A percentile compares a stretch with the other conserved stretches of the same genome.
phyloP scores from a whole-genome alignment of 92 coral and sea anemone species.

The Palythoa heliodiscus region DNA sequence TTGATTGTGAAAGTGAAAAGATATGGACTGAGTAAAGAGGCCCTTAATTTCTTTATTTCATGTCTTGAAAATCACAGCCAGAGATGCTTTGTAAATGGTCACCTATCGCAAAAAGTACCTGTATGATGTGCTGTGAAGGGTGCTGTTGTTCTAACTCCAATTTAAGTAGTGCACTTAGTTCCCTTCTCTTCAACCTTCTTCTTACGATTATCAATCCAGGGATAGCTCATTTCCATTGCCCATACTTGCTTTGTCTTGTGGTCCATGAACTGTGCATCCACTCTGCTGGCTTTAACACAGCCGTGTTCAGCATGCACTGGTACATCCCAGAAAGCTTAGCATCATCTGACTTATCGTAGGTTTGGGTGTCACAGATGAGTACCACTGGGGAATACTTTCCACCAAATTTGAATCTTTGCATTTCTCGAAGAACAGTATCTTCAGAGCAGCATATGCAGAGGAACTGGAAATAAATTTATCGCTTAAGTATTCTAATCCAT shows the following conservation, averaged over 20 bases:
- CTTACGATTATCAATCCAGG: slow-evolving; percentile 24
- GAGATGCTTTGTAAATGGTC: no score
- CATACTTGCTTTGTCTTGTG: not conserved
- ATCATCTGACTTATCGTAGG: not conserved
- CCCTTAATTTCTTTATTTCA: no score
- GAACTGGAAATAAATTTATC: no score
- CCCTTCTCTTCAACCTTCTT: not conserved
- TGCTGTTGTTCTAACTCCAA: no score
- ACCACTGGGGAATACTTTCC: slow-evolving; percentile 13
- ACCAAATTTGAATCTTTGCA: not conserved
- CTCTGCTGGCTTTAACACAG: slow-evolving; percentile 12
- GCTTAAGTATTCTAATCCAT: no score
- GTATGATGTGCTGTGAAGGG: no score
- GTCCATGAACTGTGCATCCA: slow-evolving; percentile 17
- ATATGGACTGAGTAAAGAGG: no score
- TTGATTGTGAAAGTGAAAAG: no score
- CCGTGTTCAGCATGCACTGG: no score
- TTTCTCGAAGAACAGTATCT: not conserved
- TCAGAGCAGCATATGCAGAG: not conserved
- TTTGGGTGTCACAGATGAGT: not conserved
- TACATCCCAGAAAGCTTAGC: slow-evolving; percentile 3
- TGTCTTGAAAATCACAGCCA: no score
- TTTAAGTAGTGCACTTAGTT: no score
- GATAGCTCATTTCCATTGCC: slow-evolving; percentile 26
- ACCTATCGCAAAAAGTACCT: no score